Evolutionary conservation across 2,888 invertebrate species (phyloP).

Genomic region (Torymus auratus): DNA sequence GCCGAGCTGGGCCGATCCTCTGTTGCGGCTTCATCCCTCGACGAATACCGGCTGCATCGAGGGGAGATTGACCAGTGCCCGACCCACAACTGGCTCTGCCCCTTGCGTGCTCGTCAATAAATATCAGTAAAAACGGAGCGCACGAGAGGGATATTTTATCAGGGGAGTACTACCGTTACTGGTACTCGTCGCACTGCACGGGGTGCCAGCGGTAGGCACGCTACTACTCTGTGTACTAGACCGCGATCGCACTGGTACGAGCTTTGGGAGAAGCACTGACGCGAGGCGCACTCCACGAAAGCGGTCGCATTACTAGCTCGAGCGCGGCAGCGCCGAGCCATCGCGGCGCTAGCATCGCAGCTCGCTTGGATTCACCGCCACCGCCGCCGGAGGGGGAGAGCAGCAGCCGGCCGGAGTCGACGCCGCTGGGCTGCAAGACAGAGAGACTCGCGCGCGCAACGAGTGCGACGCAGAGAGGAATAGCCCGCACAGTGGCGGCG

Average conservation of each 20-base stretch:
- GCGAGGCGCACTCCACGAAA: conserved; percentile 67
- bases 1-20: conserved; percentile 47
- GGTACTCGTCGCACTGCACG: no score
- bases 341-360: conserved; percentile 43
- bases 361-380: conserved; percentile 46
- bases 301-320: conserved; percentile 74
- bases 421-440: conserved; percentile 31
- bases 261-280: conserved; percentile 51
- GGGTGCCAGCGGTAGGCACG: neutral
- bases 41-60: neutral
- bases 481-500: conserved; percentile 10
- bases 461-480: conserved; percentile 52
- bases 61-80: no score
- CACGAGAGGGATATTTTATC: no score
- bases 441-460: conserved; percentile 22
- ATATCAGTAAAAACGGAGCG: no score
- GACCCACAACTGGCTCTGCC: no score
- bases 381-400: conserved; percentile 38
- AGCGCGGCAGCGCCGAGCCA: conserved; percentile 69
- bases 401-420: conserved; percentile 42
- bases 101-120: no score
- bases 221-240: neutral
- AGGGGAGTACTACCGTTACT: no score
- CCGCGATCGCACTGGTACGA: neutral
- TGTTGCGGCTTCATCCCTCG: conserved; percentile 49